Percentiles rank a stretch among this genome's conserved stretches.
phyloP scores from a whole-genome alignment of 1,140 invertebrate species.

The Drosophila sulfurigaster region DNA sequence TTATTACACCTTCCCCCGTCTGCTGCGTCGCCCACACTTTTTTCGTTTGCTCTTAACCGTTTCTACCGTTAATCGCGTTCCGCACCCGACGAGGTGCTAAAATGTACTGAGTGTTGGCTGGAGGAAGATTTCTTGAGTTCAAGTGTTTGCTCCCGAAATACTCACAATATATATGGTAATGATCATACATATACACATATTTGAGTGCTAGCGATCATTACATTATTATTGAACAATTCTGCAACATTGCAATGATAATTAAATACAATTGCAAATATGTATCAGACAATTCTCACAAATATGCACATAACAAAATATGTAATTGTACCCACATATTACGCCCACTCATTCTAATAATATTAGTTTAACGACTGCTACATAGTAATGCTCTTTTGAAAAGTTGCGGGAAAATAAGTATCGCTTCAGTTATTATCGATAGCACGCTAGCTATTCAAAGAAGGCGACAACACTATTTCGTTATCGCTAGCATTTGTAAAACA shows the following conservation, averaged over 20 bases:
- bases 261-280: constrained; percentile 10
- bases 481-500: neutral
- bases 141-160: constrained; percentile 21
- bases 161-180: neutral
- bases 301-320: too few species aligned
- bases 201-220: constrained; percentile 6
- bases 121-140: constrained; percentile 8
- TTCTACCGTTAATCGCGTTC: constrained; percentile 39
- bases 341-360: neutral
- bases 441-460: neutral
- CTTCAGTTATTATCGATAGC: neutral
- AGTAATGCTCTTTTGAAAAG: neutral
- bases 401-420: neutral
- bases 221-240: constrained; percentile 14
- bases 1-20: constrained; percentile 35
- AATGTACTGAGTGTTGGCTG: constrained; percentile 55
- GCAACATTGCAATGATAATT: constrained; percentile 31
- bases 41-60: constrained; percentile 1
- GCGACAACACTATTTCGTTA: neutral
- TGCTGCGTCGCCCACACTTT: neutral
- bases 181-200: constrained; percentile 11
- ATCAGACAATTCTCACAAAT: too few species aligned
- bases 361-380: neutral
- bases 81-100: constrained; percentile 58
- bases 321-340: neutral